Percentiles rank a stretch among this genome's conserved stretches.
These are phyloP conservation scores for Pelagia noctiluca DNA, from an alignment of 30 jellyfish, hydroid and myxozoan species.

Conservation along the genomic window DNA sequence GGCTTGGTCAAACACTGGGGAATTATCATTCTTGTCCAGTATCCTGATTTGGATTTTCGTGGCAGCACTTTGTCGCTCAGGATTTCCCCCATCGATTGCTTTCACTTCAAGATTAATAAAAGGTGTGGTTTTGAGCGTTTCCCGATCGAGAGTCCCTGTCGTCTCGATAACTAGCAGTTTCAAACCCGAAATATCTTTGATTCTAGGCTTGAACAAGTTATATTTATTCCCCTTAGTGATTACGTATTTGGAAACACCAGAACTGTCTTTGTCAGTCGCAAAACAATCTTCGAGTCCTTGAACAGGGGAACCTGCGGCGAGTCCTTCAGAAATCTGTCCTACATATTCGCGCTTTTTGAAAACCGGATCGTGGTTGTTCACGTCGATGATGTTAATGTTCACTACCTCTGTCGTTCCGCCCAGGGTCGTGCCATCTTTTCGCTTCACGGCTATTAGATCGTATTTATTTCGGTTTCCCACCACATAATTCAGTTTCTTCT, in stretches of 20 bases:
- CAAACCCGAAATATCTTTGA: conserved; percentile 70
- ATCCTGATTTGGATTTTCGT: conserved; percentile 67
- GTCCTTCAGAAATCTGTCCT: conserved; percentile 88
- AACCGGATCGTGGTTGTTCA: conserved; percentile 84
- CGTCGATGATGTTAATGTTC: conserved; percentile 65
- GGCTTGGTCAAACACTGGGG: conserved; percentile 83
- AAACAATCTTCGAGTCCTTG: conserved; percentile 94
- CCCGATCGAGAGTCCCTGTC: conserved; percentile 84
- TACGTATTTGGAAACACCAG: conserved; percentile 66
- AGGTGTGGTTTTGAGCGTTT: conserved; percentile 90
- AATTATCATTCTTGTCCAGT: conserved; percentile 84
- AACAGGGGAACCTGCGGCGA: conserved; percentile 87
- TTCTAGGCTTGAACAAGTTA: conserved; percentile 69
- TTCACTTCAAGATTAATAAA: conserved; percentile 68
- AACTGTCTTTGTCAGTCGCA: conserved; percentile 93
- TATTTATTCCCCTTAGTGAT: conserved; percentile 75
- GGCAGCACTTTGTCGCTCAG: conserved; percentile 59
- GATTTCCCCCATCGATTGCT: conserved; percentile 94
- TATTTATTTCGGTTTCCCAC: conserved; percentile 69
- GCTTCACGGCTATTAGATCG: conserved; percentile 63
- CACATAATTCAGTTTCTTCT: conserved; percentile 57
- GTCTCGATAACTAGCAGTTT: conserved; percentile 83
- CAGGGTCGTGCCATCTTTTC: conserved; percentile 61
- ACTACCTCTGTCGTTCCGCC: conserved; percentile 84
- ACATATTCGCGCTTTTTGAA: conserved; percentile 71